phyloP scores from a whole-genome alignment of 2,888 invertebrate species.

The Allolobophora icterica region DNA sequence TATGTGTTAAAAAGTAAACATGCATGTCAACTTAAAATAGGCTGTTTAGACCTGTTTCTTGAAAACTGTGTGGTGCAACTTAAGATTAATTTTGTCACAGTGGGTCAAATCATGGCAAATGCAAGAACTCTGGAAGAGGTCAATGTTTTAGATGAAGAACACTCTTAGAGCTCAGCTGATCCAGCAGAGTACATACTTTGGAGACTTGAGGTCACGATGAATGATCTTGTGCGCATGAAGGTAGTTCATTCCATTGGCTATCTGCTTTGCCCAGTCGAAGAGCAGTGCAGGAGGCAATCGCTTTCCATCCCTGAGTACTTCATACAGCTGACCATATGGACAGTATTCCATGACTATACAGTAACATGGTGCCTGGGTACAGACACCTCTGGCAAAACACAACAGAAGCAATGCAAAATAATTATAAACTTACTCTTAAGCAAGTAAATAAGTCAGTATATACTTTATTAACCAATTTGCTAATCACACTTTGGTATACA shows the following conservation, averaged over 20 bases:
- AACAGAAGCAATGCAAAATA: background rate
- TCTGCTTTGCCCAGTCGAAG: slow-evolving; percentile 91
- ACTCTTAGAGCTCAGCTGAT: background rate
- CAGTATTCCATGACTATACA: slow-evolving; percentile 99
- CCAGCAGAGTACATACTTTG: slow-evolving; percentile 75
- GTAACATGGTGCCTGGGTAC: slow-evolving; percentile 87
- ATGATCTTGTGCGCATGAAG: slow-evolving; percentile 94
- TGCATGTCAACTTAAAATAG: too few species aligned
- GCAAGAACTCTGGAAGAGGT: background rate
- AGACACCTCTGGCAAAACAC: slow-evolving; percentile 78
- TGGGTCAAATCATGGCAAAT: too few species aligned
- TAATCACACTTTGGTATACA: too few species aligned
- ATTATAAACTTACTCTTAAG: background rate
- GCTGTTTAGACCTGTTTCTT: too few species aligned
- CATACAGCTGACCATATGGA: slow-evolving; percentile 90
- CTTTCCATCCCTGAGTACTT: slow-evolving; percentile 83
- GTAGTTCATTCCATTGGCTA: slow-evolving; percentile 95
- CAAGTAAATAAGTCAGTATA: too few species aligned
- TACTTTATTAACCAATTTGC: too few species aligned
- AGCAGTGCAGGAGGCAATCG: slow-evolving; percentile 84
- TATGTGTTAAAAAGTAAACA: too few species aligned
- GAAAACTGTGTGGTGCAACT: too few species aligned
- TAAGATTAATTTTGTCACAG: too few species aligned
- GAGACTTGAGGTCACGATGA: slow-evolving; percentile 96
- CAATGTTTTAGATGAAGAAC: background rate